These are phyloP conservation scores for Proisotoma minuta DNA, from an alignment of 2,888 invertebrate genomes.

Conservation along the genomic window DNA sequence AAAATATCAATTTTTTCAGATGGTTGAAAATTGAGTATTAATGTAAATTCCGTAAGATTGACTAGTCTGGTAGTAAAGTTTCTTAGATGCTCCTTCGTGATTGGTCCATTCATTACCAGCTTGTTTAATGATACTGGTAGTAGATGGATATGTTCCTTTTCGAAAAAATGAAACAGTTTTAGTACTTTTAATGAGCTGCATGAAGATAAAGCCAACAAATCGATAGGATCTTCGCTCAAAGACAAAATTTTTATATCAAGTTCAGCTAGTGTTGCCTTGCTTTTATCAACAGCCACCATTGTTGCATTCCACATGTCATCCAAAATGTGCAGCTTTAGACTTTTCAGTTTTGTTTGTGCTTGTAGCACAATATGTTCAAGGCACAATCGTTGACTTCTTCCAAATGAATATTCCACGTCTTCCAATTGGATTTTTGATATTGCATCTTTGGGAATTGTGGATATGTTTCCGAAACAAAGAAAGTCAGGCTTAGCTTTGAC, in stretches of 20 bases:
- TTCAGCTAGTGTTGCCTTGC: constrained; percentile 15
- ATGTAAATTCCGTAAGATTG: constrained; percentile 20
- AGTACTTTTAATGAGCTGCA: constrained; percentile 20
- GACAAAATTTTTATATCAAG: constrained; percentile 26
- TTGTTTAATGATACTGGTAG: constrained; percentile 23
- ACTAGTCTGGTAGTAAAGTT: constrained; percentile 15
- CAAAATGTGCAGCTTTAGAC: constrained; percentile 21
- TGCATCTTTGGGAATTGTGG: constrained; percentile 11
- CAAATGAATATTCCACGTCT: constrained; percentile 34
- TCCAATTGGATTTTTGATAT: constrained; percentile 29
- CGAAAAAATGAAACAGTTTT: constrained; percentile 28
- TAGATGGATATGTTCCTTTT: constrained; percentile 8
- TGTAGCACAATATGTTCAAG: constrained; percentile 20
- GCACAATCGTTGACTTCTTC: constrained; percentile 22
- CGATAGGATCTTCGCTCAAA: constrained; percentile 15
- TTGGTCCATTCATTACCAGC: constrained; percentile 28
- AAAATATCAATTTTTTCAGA: constrained; percentile 24
- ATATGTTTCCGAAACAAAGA: constrained; percentile 29
- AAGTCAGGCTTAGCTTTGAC: constrained; percentile 28
- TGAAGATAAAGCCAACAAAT: constrained; percentile 4
- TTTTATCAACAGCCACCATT: constrained; percentile 14
- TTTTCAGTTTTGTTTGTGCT: constrained; percentile 18
- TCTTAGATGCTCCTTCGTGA: constrained; percentile 17
- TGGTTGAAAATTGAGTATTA: constrained; percentile 20
- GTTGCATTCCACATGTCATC: constrained; percentile 25